Evolutionary conservation across 2,888 invertebrate genomes (phyloP), one percentile per base, ranked within the genome.

Genomic region (Lasioglossum pauxillum): DNA sequence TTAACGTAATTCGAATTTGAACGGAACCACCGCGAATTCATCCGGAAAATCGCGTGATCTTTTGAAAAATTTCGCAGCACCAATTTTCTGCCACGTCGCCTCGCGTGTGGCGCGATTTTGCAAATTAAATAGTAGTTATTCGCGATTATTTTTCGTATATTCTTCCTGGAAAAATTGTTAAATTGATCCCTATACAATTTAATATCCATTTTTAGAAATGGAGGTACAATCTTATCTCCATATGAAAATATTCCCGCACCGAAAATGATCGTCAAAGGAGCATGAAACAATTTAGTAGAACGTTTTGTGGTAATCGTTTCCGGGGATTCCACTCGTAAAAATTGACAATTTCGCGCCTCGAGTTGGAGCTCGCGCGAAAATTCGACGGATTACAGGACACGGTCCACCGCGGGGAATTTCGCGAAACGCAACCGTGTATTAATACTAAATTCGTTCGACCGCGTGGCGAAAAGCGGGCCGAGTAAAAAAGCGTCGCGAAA

Each of bases 1-100:
- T 82, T 73, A 84, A 84, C 83, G 73, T 76, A 83, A 82, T 82
- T 82, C 72, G 76, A 49, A 44, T 80, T 69, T 53, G 38, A 16
- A 10, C 81, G 71, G 35, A 46, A 4, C 35, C 16, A 12, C 4
- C 10, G 7, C 12, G 67, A 35, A 64, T 64, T 64, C 31, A 14
- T 3, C 72, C 27, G 19, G 27, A 27, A 44, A 27, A 64, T 64
- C 31, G 27, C 31, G 27, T 64, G 5, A 27, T 31, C 64, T 31
- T 31, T 64, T 7, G 7, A 31, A 16, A 27, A 64, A 64, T 64
- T 31, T 31, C 16, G 0, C 16, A 2, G 14, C 5, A 2, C 7
- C 31, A 31, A 31, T 64, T 64, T 64, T 64, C 31, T 7, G 64
- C 7, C 31, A 7, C 31, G 12, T 64, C 16, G 16, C 16, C 5